Conservation (phyloP, 2,113 vertebrate genomes). For the Struthio camelus region DNA sequence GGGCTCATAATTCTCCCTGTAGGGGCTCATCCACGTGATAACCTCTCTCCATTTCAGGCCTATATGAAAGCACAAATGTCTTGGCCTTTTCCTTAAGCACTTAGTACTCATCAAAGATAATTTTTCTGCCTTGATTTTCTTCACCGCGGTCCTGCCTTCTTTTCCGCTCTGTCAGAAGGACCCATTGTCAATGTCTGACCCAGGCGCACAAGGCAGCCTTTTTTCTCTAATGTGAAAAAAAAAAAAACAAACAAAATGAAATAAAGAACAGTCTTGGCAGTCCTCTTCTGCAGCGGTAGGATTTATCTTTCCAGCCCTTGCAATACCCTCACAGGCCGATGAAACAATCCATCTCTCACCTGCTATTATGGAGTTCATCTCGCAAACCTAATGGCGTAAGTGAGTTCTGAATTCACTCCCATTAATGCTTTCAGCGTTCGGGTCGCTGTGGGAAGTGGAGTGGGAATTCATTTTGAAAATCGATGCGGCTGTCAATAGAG, state of each 20-base stretch:
- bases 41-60: not conserved
- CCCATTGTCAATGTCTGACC: accelerated
- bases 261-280: not conserved
- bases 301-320: conserved; percentile 26
- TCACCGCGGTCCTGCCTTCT: not conserved
- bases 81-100: not conserved
- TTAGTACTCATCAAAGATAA: not conserved
- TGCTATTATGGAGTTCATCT: conserved; percentile 56
- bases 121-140: not conserved
- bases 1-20: not conserved
- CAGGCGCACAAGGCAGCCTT: not conserved
- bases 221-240: not conserved
- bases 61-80: not conserved
- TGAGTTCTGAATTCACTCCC: conserved; percentile 45
- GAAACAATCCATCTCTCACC: conserved; percentile 31
- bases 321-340: not conserved
- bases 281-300: not conserved
- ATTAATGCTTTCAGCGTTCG: conserved; percentile 59
- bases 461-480: conserved; percentile 77
- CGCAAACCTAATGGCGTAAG: conserved; percentile 57
- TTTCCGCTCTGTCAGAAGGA: not conserved
- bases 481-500: conserved; percentile 75
- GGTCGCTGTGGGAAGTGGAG: conserved; percentile 34
- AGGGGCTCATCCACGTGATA: not conserved
- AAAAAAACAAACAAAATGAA: not conserved